These are phyloP conservation scores for Orestias chungarensis DNA, from an alignment of 2,797 vertebrate genomes.

Conservation along the genomic window DNA sequence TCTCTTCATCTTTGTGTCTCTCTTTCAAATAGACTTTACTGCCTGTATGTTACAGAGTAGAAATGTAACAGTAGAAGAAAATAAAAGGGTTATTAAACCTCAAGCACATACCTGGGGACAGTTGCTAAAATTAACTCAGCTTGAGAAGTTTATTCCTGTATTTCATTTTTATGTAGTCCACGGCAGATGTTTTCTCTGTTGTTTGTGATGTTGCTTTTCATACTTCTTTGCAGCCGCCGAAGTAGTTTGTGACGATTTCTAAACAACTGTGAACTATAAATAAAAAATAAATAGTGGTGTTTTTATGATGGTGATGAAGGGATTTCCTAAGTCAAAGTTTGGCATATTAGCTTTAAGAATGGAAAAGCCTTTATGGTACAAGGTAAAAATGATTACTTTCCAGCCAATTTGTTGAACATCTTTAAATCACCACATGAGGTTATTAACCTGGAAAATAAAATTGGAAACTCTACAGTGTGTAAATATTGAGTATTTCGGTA, in stretches of 20 bases:
- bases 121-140: slow-evolving; percentile 21
- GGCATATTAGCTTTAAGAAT: neutral
- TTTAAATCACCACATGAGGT: neutral
- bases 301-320: neutral
- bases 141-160: slow-evolving; percentile 5
- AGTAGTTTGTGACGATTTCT: slow-evolving; percentile 2
- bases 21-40: slow-evolving; percentile 16
- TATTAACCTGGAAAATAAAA: neutral
- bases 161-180: slow-evolving; percentile 16
- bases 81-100: slow-evolving; percentile 11
- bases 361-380: neutral
- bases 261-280: neutral
- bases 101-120: slow-evolving; percentile 22
- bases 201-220: slow-evolving; percentile 13
- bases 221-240: slow-evolving; percentile 6
- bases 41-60: slow-evolving; percentile 5
- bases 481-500: neutral
- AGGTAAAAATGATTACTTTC: neutral
- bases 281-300: neutral
- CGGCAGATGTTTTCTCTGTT: slow-evolving; percentile 29
- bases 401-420: neutral
- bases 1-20: slow-evolving; percentile 10
- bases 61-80: neutral
- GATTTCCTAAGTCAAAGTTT: neutral
- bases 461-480: neutral